Percentiles rank a stretch among this genome's conserved stretches.
Conservation (phyloP, 2,888 invertebrate species). For the Thyatira batis region DNA sequence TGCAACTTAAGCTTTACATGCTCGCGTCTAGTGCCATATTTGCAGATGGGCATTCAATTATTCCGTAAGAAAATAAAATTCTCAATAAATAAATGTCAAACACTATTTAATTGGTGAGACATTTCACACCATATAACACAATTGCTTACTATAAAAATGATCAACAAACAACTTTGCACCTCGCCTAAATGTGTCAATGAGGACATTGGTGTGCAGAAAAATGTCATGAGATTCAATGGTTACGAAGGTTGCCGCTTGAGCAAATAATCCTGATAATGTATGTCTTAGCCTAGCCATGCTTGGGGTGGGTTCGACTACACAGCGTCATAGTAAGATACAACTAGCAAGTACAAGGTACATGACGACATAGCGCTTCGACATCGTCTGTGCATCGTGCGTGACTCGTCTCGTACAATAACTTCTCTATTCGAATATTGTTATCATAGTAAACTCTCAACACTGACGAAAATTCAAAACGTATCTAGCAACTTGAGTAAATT, state of each 20-base stretch:
- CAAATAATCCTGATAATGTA: conserved; percentile 74
- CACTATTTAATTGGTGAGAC: conserved; percentile 77
- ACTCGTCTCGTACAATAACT: conserved; percentile 48
- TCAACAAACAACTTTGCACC: conserved; percentile 80
- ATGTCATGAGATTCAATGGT: conserved; percentile 80
- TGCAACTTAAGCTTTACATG: conserved; percentile 48
- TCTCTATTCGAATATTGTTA: conserved; percentile 57
- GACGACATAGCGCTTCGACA: conserved; percentile 56
- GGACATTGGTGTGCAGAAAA: conserved; percentile 65
- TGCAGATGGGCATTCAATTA: conserved; percentile 79
- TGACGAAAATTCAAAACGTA: conserved; percentile 63
- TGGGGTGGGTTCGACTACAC: conserved; percentile 73
- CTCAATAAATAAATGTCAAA: conserved; percentile 82
- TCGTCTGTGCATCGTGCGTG: conserved; percentile 64
- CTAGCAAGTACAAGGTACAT: conserved; percentile 45
- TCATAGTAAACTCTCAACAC: conserved; percentile 56
- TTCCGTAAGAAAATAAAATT: conserved; percentile 81
- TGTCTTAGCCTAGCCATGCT: conserved; percentile 73
- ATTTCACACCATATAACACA: conserved; percentile 79
- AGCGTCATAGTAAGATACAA: conserved; percentile 46
- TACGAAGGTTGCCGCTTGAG: conserved; percentile 78
- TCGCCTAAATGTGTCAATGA: conserved; percentile 63
- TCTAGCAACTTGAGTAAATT: conserved; percentile 77
- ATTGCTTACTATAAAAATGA: conserved; percentile 81
- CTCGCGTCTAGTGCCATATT: conserved; percentile 71